Conservation (phyloP, 2,113 vertebrate genomes). For the Bos javanicus region DNA sequence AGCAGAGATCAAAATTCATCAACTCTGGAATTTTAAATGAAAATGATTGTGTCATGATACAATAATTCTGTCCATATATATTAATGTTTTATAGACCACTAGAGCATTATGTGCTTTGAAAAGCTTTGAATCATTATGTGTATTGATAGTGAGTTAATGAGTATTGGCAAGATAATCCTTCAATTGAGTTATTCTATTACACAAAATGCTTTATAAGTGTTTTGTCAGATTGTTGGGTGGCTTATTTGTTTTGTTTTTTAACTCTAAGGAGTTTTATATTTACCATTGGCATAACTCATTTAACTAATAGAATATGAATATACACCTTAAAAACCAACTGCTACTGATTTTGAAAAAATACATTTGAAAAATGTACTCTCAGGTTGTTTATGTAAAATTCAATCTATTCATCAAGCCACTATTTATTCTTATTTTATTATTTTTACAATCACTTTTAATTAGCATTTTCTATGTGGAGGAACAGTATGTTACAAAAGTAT, state of each 20-base stretch:
- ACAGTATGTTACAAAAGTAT: background rate
- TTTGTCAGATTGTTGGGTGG: background rate
- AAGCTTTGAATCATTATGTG: background rate
- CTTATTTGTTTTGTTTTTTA: background rate
- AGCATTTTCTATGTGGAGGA: background rate
- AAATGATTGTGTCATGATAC: background rate
- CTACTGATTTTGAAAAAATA: background rate
- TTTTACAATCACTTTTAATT: background rate
- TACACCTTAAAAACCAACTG: background rate
- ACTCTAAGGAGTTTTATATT: background rate
- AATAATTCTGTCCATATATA: background rate
- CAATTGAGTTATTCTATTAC: background rate
- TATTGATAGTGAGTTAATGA: background rate
- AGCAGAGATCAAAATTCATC: background rate
- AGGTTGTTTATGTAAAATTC: background rate
- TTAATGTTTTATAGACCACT: background rate
- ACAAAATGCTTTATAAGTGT: background rate
- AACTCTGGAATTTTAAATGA: background rate
- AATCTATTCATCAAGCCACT: background rate
- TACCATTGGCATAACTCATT: background rate
- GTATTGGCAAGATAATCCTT: background rate
- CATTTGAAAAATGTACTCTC: background rate
- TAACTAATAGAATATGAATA: background rate
- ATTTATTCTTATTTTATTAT: background rate
- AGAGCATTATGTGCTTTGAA: background rate